These are phyloP conservation scores for Crocallis elinguaria DNA, from an alignment of 2,888 invertebrate genomes.

Conservation along the genomic window DNA sequence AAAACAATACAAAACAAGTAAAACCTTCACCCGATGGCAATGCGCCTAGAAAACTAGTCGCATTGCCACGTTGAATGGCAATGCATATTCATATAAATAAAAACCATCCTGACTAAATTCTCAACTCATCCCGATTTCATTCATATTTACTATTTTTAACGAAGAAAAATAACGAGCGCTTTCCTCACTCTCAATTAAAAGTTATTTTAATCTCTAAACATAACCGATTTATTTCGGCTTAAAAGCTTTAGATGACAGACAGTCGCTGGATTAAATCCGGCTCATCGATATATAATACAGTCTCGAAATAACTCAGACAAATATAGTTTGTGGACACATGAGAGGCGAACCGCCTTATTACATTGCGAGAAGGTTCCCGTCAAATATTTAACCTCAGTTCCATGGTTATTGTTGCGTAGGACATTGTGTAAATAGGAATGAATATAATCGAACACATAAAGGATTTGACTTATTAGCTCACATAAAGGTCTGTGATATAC, in stretches of 20 bases:
- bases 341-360: not conserved
- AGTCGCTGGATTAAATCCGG: not conserved
- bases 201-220: slow-evolving; percentile 10
- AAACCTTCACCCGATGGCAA: too few relatives aligned
- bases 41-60: too few relatives aligned
- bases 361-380: not conserved
- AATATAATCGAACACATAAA: too few relatives aligned
- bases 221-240: slow-evolving; percentile 12
- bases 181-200: slow-evolving; percentile 8
- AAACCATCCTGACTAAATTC: too few relatives aligned
- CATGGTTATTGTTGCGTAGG: too few relatives aligned
- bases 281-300: slow-evolving; percentile 2
- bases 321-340: slow-evolving; percentile 4
- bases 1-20: too few relatives aligned
- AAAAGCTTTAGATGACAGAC: slow-evolving; percentile 17
- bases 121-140: slow-evolving; percentile 6
- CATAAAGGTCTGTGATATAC: too few relatives aligned
- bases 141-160: slow-evolving; percentile 1
- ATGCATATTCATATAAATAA: too few relatives aligned
- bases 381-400: not conserved
- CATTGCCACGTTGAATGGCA: too few relatives aligned
- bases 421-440: too few relatives aligned
- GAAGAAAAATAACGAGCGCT: slow-evolving; percentile 5
- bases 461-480: too few relatives aligned
- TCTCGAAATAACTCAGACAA: slow-evolving; percentile 4